These are phyloP conservation scores for Musca domestica DNA, from an alignment of 1,140 invertebrate species.

Conservation along the genomic window DNA sequence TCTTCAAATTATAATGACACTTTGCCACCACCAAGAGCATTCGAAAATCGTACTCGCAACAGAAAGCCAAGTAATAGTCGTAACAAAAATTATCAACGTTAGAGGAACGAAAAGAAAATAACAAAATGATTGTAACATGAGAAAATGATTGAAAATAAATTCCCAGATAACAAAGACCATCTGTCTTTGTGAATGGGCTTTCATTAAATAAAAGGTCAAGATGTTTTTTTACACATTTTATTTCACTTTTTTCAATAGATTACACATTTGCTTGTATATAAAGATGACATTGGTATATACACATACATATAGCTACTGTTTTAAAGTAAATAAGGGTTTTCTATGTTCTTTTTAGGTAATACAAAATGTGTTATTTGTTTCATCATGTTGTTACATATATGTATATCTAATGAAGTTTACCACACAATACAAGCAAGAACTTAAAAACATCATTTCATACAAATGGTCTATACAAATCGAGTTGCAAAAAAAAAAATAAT, in stretches of 20 bases:
- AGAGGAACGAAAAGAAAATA: too few relatives aligned
- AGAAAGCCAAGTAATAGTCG: neutral
- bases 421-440: too few relatives aligned
- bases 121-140: too few relatives aligned
- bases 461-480: too few relatives aligned
- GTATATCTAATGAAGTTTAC: neutral
- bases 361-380: conserved; percentile 9
- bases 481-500: too few relatives aligned
- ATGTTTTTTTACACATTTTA: neutral
- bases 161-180: too few relatives aligned
- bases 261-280: conserved; percentile 11
- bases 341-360: neutral
- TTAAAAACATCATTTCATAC: too few relatives aligned
- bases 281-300: conserved; percentile 6
- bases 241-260: neutral
- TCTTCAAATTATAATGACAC: neutral
- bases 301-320: neutral
- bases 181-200: too few relatives aligned
- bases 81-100: neutral
- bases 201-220: too few relatives aligned
- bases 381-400: neutral
- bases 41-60: neutral
- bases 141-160: too few relatives aligned
- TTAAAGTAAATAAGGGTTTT: conserved; percentile 13
- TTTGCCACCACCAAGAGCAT: neutral